A percentile compares a stretch with the other conserved stretches of the same genome.
Conservation (phyloP, 1,140 invertebrate genomes). For the Octopus sinensis region DNA sequence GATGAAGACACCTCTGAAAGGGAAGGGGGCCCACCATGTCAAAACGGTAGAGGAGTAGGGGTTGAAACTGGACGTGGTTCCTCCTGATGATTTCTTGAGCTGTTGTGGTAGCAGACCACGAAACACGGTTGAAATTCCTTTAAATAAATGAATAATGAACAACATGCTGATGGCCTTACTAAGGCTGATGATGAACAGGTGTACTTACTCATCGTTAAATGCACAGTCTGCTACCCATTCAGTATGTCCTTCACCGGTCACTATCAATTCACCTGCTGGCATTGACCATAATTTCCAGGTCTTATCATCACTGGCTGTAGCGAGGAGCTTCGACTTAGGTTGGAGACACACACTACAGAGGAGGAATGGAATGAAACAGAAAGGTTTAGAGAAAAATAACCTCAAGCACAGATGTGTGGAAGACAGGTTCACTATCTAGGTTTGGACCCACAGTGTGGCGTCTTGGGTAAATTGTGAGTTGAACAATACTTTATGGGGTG, state of each 20-base stretch:
- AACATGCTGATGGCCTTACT: conserved; percentile 4
- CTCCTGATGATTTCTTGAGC: too few species aligned
- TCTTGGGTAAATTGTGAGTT: too few species aligned
- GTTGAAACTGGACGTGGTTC: too few species aligned
- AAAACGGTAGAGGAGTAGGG: too few species aligned
- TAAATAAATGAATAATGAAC: background rate
- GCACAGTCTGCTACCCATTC: conserved; percentile 58
- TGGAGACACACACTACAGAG: conserved; percentile 51
- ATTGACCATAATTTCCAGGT: conserved; percentile 59
- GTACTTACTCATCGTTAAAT: conserved; percentile 55
- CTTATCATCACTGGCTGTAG: conserved; percentile 57
- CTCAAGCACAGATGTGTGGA: background rate
- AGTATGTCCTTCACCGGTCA: conserved; percentile 58
- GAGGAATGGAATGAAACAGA: background rate
- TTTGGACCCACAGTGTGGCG: too few species aligned
- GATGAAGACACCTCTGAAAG: too few species aligned
- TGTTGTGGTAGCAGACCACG: too few species aligned
- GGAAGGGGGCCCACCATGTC: too few species aligned
- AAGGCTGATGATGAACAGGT: background rate
- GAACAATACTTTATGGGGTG: too few species aligned
- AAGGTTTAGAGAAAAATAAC: too few species aligned
- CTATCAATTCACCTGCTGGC: conserved; percentile 54
- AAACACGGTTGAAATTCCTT: background rate
- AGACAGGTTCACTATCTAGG: too few species aligned
- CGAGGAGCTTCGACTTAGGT: conserved; percentile 56